Percentiles rank a stretch among this genome's conserved stretches.
phyloP scores from a whole-genome alignment of 2,113 vertebrate species.

The Apodemus speciosus region DNA sequence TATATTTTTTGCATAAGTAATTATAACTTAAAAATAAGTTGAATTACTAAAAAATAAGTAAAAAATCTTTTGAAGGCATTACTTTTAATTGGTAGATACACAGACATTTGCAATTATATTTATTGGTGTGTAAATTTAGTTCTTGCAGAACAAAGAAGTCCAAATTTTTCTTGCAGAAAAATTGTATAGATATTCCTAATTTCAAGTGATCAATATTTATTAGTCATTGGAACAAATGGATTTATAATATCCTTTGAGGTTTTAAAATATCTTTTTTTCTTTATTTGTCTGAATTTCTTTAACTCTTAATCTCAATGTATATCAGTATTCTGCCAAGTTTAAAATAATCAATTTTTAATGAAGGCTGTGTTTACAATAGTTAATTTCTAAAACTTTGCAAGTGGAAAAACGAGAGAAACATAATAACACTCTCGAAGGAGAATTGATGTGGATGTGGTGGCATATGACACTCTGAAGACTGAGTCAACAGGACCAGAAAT shows the following conservation, averaged over 20 bases:
- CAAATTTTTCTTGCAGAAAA: neutral
- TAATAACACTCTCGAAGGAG: neutral
- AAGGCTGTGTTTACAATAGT: neutral
- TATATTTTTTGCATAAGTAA: neutral
- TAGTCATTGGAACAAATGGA: neutral
- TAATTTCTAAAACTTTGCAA: neutral
- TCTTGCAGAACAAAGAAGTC: no score
- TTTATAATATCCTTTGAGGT: neutral
- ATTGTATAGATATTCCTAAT: conserved; percentile 11
- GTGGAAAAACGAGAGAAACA: neutral
- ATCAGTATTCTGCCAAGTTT: neutral
- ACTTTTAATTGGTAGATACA: neutral
- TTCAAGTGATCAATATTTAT: neutral
- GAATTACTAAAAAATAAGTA: neutral
- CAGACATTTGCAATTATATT: neutral
- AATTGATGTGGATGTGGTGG: no score
- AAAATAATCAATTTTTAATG: neutral
- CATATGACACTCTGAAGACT: neutral
- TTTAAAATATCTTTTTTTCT: neutral
- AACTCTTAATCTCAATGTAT: neutral
- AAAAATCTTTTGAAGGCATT: neutral
- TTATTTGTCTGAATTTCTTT: neutral
- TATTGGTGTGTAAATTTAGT: neutral
- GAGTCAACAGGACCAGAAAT: neutral
- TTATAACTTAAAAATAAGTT: neutral